A percentile compares a stretch with the other conserved stretches of the same genome.
phyloP scores from a whole-genome alignment of 2,888 invertebrate genomes.

The Zygothrica quintamaculata region DNA sequence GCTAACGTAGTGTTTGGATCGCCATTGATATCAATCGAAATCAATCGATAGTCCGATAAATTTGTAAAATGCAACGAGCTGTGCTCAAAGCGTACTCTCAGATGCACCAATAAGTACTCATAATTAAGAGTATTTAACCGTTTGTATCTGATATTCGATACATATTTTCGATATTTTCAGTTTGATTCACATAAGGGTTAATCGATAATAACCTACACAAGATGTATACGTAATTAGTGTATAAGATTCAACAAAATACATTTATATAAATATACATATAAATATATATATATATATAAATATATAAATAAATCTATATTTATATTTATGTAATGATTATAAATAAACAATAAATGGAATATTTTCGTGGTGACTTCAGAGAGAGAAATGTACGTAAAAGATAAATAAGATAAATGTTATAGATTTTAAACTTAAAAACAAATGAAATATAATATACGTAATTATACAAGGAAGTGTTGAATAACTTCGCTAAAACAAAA shows the following conservation, averaged over 20 bases:
- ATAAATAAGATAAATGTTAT: conserved; percentile 79
- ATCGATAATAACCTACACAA: conserved; percentile 81
- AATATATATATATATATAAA: conserved; percentile 45
- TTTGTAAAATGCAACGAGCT: conserved; percentile 52
- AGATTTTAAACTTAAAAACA: conserved; percentile 69
- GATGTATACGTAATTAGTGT: conserved; percentile 84
- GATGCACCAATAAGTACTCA: conserved; percentile 7
- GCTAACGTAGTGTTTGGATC: conserved; percentile 26
- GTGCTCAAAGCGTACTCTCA: conserved; percentile 51
- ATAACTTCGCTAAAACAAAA: conserved; percentile 33
- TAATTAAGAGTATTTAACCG: conserved; percentile 1
- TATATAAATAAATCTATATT: conserved; percentile 66
- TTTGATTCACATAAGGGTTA: conserved; percentile 60
- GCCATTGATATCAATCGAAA: conserved; percentile 29
- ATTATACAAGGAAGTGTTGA: conserved; percentile 38
- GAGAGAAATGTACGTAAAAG: conserved; percentile 56
- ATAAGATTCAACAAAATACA: conserved; percentile 71
- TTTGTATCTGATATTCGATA: conserved; percentile 22
- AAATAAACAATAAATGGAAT: conserved; percentile 65
- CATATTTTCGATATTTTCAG: conserved; percentile 43
- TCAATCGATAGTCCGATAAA: conserved; percentile 27
- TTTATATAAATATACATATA: conserved; percentile 55
- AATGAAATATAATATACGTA: conserved; percentile 55
- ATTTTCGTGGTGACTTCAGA: conserved; percentile 44
- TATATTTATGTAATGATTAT: conserved; percentile 68